A percentile compares a stretch with the other conserved stretches of the same genome.
phyloP scores from a whole-genome alignment of 2,797 vertebrate species.

The Poeciliopsis turneri region DNA sequence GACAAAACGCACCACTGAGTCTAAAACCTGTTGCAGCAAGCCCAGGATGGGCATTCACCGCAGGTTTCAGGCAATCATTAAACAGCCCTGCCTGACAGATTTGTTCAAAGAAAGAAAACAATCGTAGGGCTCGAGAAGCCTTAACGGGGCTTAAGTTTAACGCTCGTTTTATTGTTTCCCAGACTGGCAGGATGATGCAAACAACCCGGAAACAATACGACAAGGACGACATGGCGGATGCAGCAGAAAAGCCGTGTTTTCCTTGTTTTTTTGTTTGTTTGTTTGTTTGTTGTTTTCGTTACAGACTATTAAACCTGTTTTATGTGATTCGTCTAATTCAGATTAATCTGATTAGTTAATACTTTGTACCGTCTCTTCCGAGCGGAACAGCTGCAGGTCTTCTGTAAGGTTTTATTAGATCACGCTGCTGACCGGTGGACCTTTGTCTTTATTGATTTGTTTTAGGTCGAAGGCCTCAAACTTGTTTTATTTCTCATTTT shows the following conservation, averaged over 20 bases:
- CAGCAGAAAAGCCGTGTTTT: background rate
- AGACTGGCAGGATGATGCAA: background rate
- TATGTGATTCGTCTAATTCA: no score
- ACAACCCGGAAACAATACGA: background rate
- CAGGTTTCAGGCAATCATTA: background rate
- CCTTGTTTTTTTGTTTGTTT: no score
- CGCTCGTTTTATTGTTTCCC: background rate
- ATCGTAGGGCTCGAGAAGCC: background rate
- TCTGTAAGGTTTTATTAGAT: background rate
- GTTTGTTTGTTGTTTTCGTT: background rate
- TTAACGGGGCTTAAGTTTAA: background rate
- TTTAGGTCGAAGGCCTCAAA: background rate
- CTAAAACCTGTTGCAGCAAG: background rate
- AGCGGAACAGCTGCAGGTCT: background rate
- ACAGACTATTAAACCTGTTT: background rate
- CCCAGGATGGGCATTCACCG: background rate
- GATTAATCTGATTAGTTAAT: background rate
- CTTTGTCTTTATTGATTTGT: background rate
- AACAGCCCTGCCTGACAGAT: background rate
- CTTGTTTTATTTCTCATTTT: no score
- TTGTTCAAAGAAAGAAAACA: background rate
- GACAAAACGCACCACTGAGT: background rate
- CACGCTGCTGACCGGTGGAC: background rate
- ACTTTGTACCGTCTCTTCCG: background rate
- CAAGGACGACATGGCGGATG: background rate